Evolutionary conservation across 2,113 vertebrate species (phyloP).

Genomic region (Taurulus bubalis): DNA sequence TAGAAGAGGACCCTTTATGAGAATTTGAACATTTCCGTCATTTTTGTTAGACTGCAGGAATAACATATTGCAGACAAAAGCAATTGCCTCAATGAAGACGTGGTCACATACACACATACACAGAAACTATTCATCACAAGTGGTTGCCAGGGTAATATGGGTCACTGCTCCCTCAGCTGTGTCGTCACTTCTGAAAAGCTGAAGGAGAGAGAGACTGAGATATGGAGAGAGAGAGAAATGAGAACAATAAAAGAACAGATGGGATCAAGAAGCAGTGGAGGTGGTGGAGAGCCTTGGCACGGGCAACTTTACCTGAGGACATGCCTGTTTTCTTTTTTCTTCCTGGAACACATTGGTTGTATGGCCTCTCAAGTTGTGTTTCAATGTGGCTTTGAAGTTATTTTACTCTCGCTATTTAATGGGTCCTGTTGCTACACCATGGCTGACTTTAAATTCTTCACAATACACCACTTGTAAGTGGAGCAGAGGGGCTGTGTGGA

Average conservation of each 20-base stretch:
- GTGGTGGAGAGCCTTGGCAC: conserved; percentile 45
- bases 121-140: conserved; percentile 45
- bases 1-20: not conserved
- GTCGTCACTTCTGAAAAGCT: conserved; percentile 35
- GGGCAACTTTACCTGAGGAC: conserved; percentile 37
- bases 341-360: not conserved
- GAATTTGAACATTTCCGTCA: not conserved
- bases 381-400: not conserved
- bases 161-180: conserved; percentile 53
- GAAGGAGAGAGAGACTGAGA: not conserved
- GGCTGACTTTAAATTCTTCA: not conserved
- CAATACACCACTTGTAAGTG: too few relatives aligned
- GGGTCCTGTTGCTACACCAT: not conserved
- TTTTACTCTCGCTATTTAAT: not conserved
- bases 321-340: conserved; percentile 1
- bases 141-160: conserved; percentile 63
- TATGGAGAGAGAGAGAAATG: conserved; percentile 3
- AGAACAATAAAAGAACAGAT: conserved; percentile 56
- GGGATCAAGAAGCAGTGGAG: conserved; percentile 43
- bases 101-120: conserved; percentile 13
- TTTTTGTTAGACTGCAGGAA: not conserved
- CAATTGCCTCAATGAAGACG: not conserved
- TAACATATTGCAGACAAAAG: not conserved
- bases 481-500: too few relatives aligned
- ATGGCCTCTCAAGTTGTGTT: not conserved